Base-by-base conservation (phyloP, 2,888 invertebrate species). In the Rotaria sp. region DNA sequence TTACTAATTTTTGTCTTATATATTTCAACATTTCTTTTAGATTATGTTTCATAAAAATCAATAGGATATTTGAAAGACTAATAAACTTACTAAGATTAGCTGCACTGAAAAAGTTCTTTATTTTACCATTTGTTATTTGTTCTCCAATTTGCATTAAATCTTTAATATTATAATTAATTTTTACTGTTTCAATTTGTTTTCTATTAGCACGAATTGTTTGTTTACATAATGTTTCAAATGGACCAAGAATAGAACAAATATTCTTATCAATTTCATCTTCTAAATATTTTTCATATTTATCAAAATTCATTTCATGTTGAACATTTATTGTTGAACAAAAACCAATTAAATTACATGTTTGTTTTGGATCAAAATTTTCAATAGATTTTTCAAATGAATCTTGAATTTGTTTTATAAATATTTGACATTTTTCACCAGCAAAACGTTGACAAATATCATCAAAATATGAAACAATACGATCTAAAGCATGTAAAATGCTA, bases 151-250 rank as follows among this genome's bases (percentile, higher is more conserved):
- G 26, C 75, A 80, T 80, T 80, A 80, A 80, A 80, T 80, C 75
- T 80, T 45, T 80, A 26, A 80, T 45, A 26, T 80, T 80, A 26
- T 80, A 80, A 80, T 80, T 80, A 45, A 80, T 80, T 80, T 80
- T 80, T 2, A 26, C 38, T 41, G 75, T 80, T 26, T 80, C 26
- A 41, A 80, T 45, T 80, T 80, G 41, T 24, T 80, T 80, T 45
- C 24, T 41, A 80, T 80, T 80, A 1, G 26, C 41, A 41, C 45
- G 75, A 26, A 45, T 45, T 15, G 38, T 80, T 80, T 80, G 41
- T 80, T 80, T 38, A 45, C 75, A 80, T 24, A 80, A 24, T 26
- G 75, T 26, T 45, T 80, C 26, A 80, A 80, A 80, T 45, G 75
- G 75, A 45, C 75, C 75, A 45, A 80, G 45, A 21, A 11, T 80